Conservation (phyloP, 1,140 invertebrate genomes). For the Drosophila nikananu region DNA sequence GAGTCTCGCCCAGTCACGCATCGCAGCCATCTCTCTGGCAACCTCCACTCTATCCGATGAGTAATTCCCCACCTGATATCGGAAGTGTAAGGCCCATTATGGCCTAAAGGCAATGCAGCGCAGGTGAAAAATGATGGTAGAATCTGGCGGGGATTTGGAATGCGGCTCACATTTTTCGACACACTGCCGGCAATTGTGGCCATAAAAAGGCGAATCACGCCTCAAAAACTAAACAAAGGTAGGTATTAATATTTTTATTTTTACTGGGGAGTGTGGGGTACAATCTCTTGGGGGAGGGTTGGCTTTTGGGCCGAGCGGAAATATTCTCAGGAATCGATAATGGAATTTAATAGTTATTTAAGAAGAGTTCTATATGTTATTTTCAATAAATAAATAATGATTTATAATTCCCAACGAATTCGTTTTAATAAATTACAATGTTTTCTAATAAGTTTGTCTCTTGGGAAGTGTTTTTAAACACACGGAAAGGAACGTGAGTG, state of each 20-base stretch:
- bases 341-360: slow-evolving; percentile 77
- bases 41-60: slow-evolving; percentile 15
- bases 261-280: slow-evolving; percentile 8
- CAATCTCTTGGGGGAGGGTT: neutral
- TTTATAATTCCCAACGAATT: neutral
- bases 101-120: slow-evolving; percentile 33
- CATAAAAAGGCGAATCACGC: slow-evolving; percentile 57
- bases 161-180: slow-evolving; percentile 44
- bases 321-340: slow-evolving; percentile 80
- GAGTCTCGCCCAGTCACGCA: slow-evolving; percentile 13
- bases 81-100: slow-evolving; percentile 41
- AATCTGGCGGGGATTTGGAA: slow-evolving; percentile 37
- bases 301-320: slow-evolving; percentile 20
- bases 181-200: slow-evolving; percentile 30
- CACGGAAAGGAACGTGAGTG: neutral
- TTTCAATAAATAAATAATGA: neutral
- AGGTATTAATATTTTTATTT: slow-evolving; percentile 14
- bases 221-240: slow-evolving; percentile 50
- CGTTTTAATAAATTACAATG: neutral
- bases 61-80: slow-evolving; percentile 35
- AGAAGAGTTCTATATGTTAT: neutral
- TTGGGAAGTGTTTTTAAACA: no score
- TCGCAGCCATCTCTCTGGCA: neutral
- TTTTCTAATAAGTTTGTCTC: neutral
- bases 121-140: slow-evolving; percentile 16